phyloP scores from a whole-genome alignment of 2,888 invertebrate genomes.

The Sicus ferrugineus region DNA sequence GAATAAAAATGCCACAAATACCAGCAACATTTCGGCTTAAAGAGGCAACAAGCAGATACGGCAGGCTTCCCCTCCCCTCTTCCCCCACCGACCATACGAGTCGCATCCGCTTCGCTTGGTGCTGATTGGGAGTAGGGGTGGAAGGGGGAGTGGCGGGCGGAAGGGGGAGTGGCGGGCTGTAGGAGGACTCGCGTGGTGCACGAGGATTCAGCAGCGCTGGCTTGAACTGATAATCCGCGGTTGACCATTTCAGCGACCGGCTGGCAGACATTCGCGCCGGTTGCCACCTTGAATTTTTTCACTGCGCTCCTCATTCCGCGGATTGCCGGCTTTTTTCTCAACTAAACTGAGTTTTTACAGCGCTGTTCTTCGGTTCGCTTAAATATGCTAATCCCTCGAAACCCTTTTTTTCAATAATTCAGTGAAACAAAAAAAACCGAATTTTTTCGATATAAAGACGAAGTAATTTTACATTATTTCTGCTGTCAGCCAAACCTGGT shows the following conservation, averaged over 20 bases:
- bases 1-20: slow-evolving; percentile 5
- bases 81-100: slow-evolving; percentile 23
- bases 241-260: slow-evolving; percentile 24
- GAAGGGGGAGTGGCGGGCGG: background rate
- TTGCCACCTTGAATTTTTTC: slow-evolving; percentile 9
- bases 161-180: no score
- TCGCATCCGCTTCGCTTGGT: slow-evolving; percentile 23
- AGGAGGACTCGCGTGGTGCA: background rate
- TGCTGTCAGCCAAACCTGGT: slow-evolving; percentile 27
- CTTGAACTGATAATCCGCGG: slow-evolving; percentile 56
- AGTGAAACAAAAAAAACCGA: background rate
- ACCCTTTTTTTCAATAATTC: background rate
- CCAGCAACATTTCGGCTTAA: slow-evolving; percentile 16
- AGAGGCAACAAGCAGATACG: slow-evolving; percentile 27
- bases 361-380: background rate
- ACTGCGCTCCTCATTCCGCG: background rate
- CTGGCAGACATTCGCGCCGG: background rate
- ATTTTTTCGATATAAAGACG: background rate
- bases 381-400: background rate
- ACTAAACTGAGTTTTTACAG: background rate
- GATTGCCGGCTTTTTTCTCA: background rate
- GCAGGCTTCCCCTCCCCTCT: no score
- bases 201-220: slow-evolving; percentile 38
- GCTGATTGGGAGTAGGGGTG: background rate
- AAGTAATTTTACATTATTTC: slow-evolving; percentile 26